phyloP scores from a whole-genome alignment of 2,113 vertebrate genomes.

The Ceyx cyanopectus region DNA sequence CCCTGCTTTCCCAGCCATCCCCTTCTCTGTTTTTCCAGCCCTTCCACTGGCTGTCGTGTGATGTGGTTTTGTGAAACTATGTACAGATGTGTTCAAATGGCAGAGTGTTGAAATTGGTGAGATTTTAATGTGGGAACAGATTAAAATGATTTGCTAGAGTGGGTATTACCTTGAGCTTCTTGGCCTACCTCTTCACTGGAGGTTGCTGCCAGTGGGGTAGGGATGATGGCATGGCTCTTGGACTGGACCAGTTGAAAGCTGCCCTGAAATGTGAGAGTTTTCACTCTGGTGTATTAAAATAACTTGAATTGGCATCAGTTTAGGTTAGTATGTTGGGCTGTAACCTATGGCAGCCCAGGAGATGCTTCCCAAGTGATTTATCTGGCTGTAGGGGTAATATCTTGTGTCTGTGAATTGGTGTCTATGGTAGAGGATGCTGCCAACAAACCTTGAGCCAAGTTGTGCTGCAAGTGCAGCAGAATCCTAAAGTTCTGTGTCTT shows the following conservation, averaged over 20 bases:
- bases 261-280: neutral
- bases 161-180: neutral
- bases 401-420: neutral
- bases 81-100: neutral
- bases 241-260: neutral
- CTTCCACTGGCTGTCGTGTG: neutral
- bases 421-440: neutral
- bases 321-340: neutral
- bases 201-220: neutral
- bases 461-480: neutral
- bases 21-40: neutral
- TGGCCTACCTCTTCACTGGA: neutral
- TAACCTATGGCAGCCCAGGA: neutral
- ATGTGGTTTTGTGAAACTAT: neutral
- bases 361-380: neutral
- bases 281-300: neutral
- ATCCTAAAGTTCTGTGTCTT: neutral
- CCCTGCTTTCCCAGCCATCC: neutral
- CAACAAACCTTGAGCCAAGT: neutral
- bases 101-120: neutral
- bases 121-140: neutral
- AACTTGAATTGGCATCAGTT: neutral
- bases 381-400: neutral
- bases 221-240: neutral
- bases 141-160: neutral